phyloP scores from a whole-genome alignment of 1,140 invertebrate species.

The Drosophila varians region DNA sequence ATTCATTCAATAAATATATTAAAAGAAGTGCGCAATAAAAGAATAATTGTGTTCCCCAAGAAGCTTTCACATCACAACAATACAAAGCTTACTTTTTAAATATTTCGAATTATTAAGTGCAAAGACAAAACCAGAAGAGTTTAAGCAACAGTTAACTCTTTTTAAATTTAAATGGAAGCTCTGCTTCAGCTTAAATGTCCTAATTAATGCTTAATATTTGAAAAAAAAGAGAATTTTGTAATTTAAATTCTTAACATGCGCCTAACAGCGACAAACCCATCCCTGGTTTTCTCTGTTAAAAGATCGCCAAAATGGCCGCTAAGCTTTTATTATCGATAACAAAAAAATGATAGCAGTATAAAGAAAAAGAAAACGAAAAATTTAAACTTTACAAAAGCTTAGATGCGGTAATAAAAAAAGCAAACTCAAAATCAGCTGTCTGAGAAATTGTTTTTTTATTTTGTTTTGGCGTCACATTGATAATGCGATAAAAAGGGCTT shows the following conservation, averaged over 20 bases:
- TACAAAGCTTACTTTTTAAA: constrained; percentile 1
- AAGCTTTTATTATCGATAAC: constrained; percentile 20
- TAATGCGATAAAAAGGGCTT: constrained; percentile 28
- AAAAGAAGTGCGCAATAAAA: not conserved
- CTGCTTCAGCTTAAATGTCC: no score
- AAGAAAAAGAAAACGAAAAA: not conserved
- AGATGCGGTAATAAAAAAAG: constrained; percentile 9
- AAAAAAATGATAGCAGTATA: not conserved
- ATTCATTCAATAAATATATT: not conserved
- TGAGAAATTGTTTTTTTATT: not conserved
- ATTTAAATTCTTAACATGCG: not conserved
- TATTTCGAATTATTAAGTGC: not conserved
- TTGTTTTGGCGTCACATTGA: not conserved
- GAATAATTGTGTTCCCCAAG: not conserved
- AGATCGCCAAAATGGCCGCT: not conserved
- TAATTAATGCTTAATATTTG: not conserved
- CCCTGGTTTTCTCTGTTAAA: constrained; percentile 1
- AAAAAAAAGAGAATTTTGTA: not conserved
- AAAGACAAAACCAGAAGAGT: no score
- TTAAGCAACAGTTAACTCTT: no score
- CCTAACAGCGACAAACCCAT: not conserved
- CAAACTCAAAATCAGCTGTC: constrained; percentile 49
- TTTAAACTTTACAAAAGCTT: not conserved
- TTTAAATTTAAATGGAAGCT: no score
- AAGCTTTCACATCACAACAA: constrained; percentile 18